Evolutionary conservation across 2,113 vertebrate genomes (phyloP), one percentile per base, ranked within the genome.

Genomic region (Stegostoma tigrinum): DNA sequence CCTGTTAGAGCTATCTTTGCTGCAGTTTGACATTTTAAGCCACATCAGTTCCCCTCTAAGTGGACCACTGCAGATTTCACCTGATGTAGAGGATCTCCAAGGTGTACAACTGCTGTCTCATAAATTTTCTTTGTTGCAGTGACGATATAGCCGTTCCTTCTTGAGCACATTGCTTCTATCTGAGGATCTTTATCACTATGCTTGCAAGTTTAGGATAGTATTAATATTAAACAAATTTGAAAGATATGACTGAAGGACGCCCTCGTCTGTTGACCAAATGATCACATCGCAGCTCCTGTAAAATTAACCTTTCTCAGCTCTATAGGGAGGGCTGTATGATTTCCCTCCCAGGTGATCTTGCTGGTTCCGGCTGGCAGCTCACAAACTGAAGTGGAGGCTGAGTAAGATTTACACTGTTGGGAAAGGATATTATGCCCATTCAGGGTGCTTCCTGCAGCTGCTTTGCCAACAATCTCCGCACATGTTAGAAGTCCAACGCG

Each of bases 231-330:
- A 61, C 61, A 21, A 10, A 66, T 23, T 66, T n/a, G 34, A 66
- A 93, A 67, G 89, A n/a, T 80, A 80, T 91, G 55, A 64, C 17
- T 38, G 89, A 66, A 64, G 66, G 64, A 61, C 6, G 55, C 89
- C 66, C 38, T 93, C 38, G 23, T 38, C 89, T 93, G 89, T 93
- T 66, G 89, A 67, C 19, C 34, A 19, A 66, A 93, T 38, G 89
- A 67, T 66, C 52, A 90, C 27, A 89, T 48, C 10, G 55, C 24
- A 34, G 52, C 14, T 90, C 89, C 38, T 66, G 17, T 66, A 66
- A 93, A 93, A 66, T 93, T 66, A 93, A 93, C 89, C 89, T 93
- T 66, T 67, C n/a, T 30, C 61, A 93, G 61, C 34, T 67, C 61
- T 66, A 38, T 10, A 38, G 38, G 89, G 61, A 93, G 66, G 89